These are phyloP conservation scores for Scelioninae gen. 2 DNA, from an alignment of 2,888 invertebrate genomes.

Conservation along the genomic window DNA sequence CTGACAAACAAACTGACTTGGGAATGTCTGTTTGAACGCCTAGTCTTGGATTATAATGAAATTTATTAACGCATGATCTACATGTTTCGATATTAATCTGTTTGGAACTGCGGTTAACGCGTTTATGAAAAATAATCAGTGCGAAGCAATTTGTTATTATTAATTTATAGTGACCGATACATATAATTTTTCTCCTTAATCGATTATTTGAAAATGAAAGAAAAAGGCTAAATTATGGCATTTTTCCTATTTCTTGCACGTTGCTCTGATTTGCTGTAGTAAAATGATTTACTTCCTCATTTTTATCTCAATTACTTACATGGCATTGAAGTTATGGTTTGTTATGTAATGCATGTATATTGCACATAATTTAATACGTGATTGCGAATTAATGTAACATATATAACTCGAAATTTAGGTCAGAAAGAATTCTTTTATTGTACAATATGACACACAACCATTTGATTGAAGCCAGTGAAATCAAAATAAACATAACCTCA, in stretches of 20 bases:
- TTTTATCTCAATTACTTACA: not conserved
- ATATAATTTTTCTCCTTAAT: not conserved
- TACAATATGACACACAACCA: too few relatives aligned
- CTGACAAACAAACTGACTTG: slow-evolving; percentile 12
- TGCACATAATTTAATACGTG: too few relatives aligned
- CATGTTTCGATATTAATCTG: slow-evolving; percentile 8
- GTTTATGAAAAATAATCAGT: slow-evolving; percentile 23
- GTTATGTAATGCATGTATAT: not conserved
- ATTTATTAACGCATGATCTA: slow-evolving; percentile 33
- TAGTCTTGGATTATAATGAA: slow-evolving; percentile 22
- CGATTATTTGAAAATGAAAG: slow-evolving; percentile 3
- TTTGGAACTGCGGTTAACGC: slow-evolving; percentile 5
- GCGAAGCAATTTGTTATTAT: slow-evolving; percentile 12
- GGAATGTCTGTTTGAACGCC: too few relatives aligned
- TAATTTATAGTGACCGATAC: slow-evolving; percentile 26
- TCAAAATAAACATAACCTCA: too few relatives aligned
- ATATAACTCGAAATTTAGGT: too few relatives aligned
- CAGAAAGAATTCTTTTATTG: too few relatives aligned
- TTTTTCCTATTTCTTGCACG: slow-evolving; percentile 1
- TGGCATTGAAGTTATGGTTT: not conserved
- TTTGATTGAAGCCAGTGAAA: too few relatives aligned
- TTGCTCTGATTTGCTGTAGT: not conserved
- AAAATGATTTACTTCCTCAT: slow-evolving; percentile 2
- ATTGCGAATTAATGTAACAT: too few relatives aligned
- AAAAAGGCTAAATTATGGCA: slow-evolving; percentile 6